These are phyloP conservation scores for Podabrus alpinus DNA, from an alignment of 2,888 invertebrate species.

Conservation along the genomic window DNA sequence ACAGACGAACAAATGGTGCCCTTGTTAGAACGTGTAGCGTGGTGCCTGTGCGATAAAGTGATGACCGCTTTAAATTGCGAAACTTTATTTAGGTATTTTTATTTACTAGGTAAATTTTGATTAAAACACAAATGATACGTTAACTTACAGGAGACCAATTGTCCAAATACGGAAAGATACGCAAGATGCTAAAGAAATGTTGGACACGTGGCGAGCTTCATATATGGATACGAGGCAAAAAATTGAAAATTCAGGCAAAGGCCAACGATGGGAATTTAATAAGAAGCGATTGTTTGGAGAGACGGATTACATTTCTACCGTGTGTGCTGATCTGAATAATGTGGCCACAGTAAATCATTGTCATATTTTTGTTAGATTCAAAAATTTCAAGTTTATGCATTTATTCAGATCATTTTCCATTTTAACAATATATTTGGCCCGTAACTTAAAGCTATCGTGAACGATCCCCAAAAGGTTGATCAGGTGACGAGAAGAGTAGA, in stretches of 20 bases:
- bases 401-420: slow-evolving; percentile 73
- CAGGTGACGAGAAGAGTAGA: slow-evolving; percentile 81
- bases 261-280: slow-evolving; percentile 91
- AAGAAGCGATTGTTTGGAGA: slow-evolving; percentile 77
- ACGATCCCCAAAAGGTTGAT: slow-evolving; percentile 85
- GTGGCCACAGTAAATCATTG: slow-evolving; percentile 76
- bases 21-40: slow-evolving; percentile 80
- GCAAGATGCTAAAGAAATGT: slow-evolving; percentile 66
- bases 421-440: slow-evolving; percentile 89
- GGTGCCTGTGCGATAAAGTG: slow-evolving; percentile 79
- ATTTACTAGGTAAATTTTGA: background rate
- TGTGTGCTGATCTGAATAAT: slow-evolving; percentile 78
- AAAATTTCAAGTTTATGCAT: background rate
- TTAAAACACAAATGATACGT: background rate
- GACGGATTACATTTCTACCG: slow-evolving; percentile 83
- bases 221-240: slow-evolving; percentile 80
- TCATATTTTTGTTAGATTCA: too few relatives aligned
- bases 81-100: slow-evolving; percentile 77
- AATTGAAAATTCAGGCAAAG: slow-evolving; percentile 85
- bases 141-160: slow-evolving; percentile 57
- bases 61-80: slow-evolving; percentile 71
- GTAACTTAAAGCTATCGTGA: slow-evolving; percentile 84
- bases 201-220: slow-evolving; percentile 73
- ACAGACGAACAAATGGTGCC: slow-evolving; percentile 86
- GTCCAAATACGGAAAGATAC: slow-evolving; percentile 50